phyloP scores from a whole-genome alignment of 2,888 invertebrate genomes.

The Colostygia pectinataria region DNA sequence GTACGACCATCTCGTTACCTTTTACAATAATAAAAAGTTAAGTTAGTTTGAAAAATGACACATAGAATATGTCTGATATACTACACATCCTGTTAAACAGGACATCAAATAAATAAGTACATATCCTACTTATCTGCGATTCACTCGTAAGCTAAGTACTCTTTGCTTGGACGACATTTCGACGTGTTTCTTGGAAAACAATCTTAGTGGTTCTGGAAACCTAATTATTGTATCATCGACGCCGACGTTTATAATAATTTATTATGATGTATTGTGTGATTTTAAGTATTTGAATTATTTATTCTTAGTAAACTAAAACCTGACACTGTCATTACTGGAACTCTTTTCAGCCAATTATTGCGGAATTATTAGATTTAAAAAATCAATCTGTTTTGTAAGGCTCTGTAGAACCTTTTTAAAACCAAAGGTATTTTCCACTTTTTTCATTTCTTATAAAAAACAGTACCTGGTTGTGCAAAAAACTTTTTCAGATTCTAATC shows the following conservation, averaged over 20 bases:
- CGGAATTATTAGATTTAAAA: no score
- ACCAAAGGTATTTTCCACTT: no score
- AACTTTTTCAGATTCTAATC: no score
- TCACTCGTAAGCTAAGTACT: neutral
- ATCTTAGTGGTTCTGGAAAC: constrained; percentile 11
- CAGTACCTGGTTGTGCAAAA: no score
- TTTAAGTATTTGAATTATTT: neutral
- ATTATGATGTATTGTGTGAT: neutral
- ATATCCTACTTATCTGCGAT: constrained; percentile 4
- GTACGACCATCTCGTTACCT: no score
- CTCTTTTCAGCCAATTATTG: no score
- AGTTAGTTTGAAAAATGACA: constrained; percentile 20
- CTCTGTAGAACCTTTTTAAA: no score
- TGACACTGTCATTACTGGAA: no score
- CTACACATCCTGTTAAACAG: constrained; percentile 19
- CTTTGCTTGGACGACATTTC: constrained; percentile 8
- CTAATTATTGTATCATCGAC: constrained; percentile 7
- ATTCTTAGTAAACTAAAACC: neutral
- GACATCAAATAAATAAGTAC: neutral
- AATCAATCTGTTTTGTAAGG: no score
- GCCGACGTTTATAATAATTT: neutral
- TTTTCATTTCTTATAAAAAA: no score
- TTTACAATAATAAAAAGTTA: no score
- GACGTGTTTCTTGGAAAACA: constrained; percentile 15
- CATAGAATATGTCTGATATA: constrained; percentile 28